Base-by-base conservation (phyloP, 2,888 invertebrate species). In the Drosophila melanosoma region DNA sequence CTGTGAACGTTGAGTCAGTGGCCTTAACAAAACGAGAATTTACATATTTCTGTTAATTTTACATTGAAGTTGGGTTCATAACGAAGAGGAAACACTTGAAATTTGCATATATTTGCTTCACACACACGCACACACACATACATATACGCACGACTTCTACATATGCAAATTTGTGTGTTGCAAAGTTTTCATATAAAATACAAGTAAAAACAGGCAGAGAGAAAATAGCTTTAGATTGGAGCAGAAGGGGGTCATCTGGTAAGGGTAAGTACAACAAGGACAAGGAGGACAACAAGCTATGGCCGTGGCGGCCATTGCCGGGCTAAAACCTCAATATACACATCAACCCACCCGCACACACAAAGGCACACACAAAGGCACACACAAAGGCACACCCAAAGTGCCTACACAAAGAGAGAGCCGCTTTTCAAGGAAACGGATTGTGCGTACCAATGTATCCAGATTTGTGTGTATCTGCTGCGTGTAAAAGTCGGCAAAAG, bases 31-130 rank as follows among this genome's bases (percentile, higher is more conserved):
- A 87, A 85, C 78, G 82, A 82, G 85, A 90, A 91, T 91, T 91
- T 91, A 82, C 91, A 91, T 91, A 91, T 91, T 91, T 91, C 83
- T 91, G 91, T 91, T 91, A 91, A 91, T 91, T 91, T 91, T 90
- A 74, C 89, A 89, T 89, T 82, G 79, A 90, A 90, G 90, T 90
- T 89, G 79, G 90, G 91, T 88, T 91, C 87, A 86, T 91, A 91
- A 92, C 88, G 90, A 90, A 90, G 90, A 91, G 91, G 92, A 91
- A 92, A 91, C 90, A 91, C 91, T 91, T 91, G 89, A 82, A 91
- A 91, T 91, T 91, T 90, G 89, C 91, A 91, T 91, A 91, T 85
- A 91, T 88, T 89, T 88, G 74, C 74, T 68, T 66, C 72, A 69
- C 72, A 80, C 64, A 68, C 38, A 69, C 66, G 64, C 45, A 77